phyloP scores from a whole-genome alignment of 2,888 invertebrate species.

The Conus canariensis region DNA sequence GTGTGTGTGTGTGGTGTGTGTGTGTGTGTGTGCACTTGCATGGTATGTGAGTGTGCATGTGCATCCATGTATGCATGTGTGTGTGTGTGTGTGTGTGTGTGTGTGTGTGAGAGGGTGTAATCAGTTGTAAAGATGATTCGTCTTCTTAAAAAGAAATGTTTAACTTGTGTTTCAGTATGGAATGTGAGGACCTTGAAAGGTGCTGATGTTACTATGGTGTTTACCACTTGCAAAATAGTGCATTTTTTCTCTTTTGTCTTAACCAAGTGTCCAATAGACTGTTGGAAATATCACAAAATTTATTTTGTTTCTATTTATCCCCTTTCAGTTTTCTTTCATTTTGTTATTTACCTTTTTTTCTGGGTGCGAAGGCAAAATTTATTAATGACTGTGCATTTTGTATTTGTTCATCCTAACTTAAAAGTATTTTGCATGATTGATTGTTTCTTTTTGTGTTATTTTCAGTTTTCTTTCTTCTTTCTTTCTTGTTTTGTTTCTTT shows the following conservation, averaged over 20 bases:
- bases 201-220: background rate
- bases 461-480: background rate
- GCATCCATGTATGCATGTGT: background rate
- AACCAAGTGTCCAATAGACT: background rate
- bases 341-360: background rate
- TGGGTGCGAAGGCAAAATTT: background rate
- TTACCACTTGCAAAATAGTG: background rate
- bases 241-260: background rate
- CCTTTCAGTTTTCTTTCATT: background rate
- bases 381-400: background rate
- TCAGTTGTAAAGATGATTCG: too few relatives aligned
- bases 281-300: too few relatives aligned
- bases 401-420: background rate
- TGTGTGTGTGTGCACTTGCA: background rate
- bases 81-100: background rate
- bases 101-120: too few relatives aligned
- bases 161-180: conserved; percentile 11
- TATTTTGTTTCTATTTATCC: too few relatives aligned
- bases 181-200: conserved; percentile 8
- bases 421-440: background rate
- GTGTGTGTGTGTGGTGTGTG: too few relatives aligned
- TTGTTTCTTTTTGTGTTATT: background rate
- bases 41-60: background rate
- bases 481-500: background rate
- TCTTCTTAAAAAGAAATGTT: too few relatives aligned